These are phyloP conservation scores for Crotalus adamanteus DNA, from an alignment of 2,797 vertebrate genomes.

Conservation along the genomic window DNA sequence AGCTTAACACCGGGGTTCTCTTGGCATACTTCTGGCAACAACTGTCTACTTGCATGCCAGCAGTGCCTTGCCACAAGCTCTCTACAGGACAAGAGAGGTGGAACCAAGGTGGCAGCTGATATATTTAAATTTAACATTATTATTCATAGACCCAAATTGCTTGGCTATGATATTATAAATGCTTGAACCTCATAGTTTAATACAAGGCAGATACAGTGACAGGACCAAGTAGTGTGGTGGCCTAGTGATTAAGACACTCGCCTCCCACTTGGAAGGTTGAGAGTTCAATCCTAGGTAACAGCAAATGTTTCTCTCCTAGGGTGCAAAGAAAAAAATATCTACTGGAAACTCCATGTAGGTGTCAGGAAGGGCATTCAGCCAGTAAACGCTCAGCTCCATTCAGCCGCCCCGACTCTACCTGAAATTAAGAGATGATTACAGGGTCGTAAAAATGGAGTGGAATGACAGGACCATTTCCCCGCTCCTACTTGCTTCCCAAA, in stretches of 20 bases:
- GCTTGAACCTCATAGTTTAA: background rate
- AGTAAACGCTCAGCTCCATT: too few relatives aligned
- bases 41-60: background rate
- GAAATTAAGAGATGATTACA: too few relatives aligned
- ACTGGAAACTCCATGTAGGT: too few relatives aligned
- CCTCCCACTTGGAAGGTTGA: too few relatives aligned
- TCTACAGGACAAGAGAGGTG: background rate
- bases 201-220: background rate
- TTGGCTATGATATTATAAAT: background rate
- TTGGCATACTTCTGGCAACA: background rate
- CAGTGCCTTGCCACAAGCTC: background rate
- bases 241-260: too few relatives aligned
- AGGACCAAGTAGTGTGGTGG: too few relatives aligned
- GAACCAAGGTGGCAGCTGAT: background rate
- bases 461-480: background rate
- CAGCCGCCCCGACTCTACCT: too few relatives aligned
- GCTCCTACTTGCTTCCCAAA: background rate
- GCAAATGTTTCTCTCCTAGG: too few relatives aligned
- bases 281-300: too few relatives aligned
- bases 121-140: background rate
- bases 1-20: background rate
- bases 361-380: too few relatives aligned
- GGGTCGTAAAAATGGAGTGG: background rate
- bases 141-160: background rate
- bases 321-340: too few relatives aligned